Evolutionary conservation across 2,888 invertebrate genomes (phyloP).

Genomic region (Eumerus sabulonum): DNA sequence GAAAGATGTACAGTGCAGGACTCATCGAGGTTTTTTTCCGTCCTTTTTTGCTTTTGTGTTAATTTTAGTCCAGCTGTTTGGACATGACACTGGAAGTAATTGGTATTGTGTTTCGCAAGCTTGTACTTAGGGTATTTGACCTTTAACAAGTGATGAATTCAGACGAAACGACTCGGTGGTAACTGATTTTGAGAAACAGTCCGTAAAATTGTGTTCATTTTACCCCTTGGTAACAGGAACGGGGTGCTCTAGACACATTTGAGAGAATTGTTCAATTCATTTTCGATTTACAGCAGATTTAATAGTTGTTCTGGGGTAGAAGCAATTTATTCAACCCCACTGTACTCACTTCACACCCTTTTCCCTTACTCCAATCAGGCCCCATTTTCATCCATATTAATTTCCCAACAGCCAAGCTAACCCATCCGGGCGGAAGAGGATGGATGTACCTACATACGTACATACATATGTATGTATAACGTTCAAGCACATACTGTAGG

Average conservation of each 20-base stretch:
- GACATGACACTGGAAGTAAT: too few relatives aligned
- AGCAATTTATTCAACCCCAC: conserved; percentile 35
- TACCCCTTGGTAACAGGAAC: too few relatives aligned
- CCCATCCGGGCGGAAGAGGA: neutral
- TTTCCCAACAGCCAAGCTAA: conserved; percentile 56
- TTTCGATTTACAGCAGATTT: conserved; percentile 4
- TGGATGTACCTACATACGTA: conserved; percentile 28
- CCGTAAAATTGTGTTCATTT: too few relatives aligned
- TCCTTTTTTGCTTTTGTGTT: too few relatives aligned
- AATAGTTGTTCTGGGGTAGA: conserved; percentile 31
- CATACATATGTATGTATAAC: conserved; percentile 4
- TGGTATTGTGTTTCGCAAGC: too few relatives aligned
- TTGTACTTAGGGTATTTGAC: too few relatives aligned
- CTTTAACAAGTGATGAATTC: too few relatives aligned
- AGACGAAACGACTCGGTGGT: too few relatives aligned
- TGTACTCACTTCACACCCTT: conserved; percentile 60
- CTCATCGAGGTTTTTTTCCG: too few relatives aligned
- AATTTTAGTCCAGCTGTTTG: too few relatives aligned
- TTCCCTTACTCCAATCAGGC: conserved; percentile 33
- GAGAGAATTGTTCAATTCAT: neutral
- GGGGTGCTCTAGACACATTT: too few relatives aligned
- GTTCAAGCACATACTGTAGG: conserved; percentile 35
- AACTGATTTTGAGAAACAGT: too few relatives aligned
- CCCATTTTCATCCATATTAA: conserved; percentile 58
- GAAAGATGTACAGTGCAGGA: neutral